A percentile compares a stretch with the other conserved stretches of the same genome.
Evolutionary conservation across 2,888 invertebrate genomes (phyloP).

Genomic region (Calameuta filiformis): DNA sequence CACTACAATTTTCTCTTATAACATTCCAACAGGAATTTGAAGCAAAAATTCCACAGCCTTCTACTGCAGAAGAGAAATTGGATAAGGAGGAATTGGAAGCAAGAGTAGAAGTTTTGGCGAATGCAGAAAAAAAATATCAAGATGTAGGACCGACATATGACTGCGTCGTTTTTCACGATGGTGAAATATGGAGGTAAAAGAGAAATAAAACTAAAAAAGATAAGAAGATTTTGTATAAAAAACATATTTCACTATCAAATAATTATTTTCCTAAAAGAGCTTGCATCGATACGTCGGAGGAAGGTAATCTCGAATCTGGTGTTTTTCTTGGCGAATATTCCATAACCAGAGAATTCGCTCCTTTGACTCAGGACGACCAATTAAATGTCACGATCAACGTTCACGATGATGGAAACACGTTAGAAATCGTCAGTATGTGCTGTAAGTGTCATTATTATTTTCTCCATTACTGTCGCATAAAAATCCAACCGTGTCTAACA

Average conservation of each 20-base stretch:
- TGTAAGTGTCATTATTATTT: constrained; percentile 73
- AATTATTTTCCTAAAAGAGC: constrained; percentile 69
- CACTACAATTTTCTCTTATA: background rate
- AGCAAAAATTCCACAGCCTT: constrained; percentile 70
- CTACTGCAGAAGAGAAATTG: constrained; percentile 78
- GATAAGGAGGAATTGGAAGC: constrained; percentile 90
- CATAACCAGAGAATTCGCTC: constrained; percentile 80
- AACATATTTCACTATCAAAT: constrained; percentile 17
- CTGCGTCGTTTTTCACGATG: constrained; percentile 93
- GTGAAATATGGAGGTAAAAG: constrained; percentile 84
- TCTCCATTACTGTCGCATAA: background rate
- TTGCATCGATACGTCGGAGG: constrained; percentile 85
- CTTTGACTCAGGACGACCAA: constrained; percentile 82
- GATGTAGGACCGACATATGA: constrained; percentile 93
- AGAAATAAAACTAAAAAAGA: constrained; percentile 9
- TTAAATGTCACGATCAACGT: constrained; percentile 93
- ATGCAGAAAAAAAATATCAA: constrained; percentile 86
- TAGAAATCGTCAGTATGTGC: constrained; percentile 95
- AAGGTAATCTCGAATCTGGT: constrained; percentile 83
- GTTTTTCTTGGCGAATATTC: constrained; percentile 85
- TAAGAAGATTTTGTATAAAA: background rate
- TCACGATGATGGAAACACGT: constrained; percentile 86
- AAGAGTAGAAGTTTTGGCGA: constrained; percentile 83
- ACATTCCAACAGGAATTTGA: constrained; percentile 73
- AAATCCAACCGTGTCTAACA: constrained; percentile 1